These are phyloP conservation scores for Eurytoma adleriae DNA, from an alignment of 2,888 invertebrate genomes.

Conservation along the genomic window DNA sequence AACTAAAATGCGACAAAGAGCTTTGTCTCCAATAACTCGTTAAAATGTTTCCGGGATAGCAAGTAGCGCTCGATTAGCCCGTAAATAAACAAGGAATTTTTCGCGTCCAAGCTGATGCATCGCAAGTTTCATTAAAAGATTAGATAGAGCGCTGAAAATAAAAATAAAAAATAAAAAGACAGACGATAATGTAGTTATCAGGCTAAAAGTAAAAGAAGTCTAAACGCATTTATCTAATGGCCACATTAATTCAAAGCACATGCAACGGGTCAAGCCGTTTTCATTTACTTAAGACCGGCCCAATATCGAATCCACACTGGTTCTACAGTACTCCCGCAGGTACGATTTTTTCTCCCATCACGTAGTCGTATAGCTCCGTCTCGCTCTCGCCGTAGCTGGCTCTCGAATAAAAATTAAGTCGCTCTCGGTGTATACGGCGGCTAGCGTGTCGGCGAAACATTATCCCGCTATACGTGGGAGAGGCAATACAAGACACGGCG, in stretches of 20 bases:
- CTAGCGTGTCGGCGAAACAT: constrained; percentile 71
- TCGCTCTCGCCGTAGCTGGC: background rate
- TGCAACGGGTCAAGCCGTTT: constrained; percentile 17
- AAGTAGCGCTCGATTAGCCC: too few species aligned
- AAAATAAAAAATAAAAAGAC: too few species aligned
- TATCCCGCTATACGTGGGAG: constrained; percentile 63
- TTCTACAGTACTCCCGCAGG: constrained; percentile 38
- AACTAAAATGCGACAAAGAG: too few species aligned
- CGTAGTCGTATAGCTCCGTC: background rate
- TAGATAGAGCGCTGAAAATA: too few species aligned
- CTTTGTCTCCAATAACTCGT: too few species aligned
- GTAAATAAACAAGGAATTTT: too few species aligned
- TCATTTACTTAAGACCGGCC: constrained; percentile 10
- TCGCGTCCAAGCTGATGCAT: too few species aligned
- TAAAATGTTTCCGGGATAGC: too few species aligned
- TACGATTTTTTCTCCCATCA: constrained; percentile 15
- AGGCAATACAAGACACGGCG: constrained; percentile 68
- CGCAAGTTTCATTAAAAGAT: too few species aligned
- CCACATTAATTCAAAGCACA: constrained; percentile 8
- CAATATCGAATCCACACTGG: background rate
- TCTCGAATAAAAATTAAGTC: constrained; percentile 47
- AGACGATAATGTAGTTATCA: too few species aligned
- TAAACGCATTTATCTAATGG: constrained; percentile 41
- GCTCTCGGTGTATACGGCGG: constrained; percentile 32
- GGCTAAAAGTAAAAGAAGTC: background rate